These are phyloP conservation scores for Dicycla oo DNA, from an alignment of 2,888 invertebrate species.

Conservation along the genomic window DNA sequence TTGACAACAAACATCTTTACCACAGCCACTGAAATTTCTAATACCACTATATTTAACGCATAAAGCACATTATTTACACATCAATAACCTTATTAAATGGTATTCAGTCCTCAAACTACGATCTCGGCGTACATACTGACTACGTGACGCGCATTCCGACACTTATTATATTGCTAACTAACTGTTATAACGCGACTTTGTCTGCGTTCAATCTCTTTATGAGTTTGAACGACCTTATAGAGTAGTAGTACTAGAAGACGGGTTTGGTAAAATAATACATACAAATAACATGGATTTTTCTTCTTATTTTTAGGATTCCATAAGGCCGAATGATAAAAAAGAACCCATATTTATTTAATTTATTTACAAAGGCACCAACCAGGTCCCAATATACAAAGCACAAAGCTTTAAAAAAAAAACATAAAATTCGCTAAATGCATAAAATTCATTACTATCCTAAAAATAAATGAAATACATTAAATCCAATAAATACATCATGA, in stretches of 20 bases:
- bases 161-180: conserved; percentile 26
- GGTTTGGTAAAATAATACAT: background rate
- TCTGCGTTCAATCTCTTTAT: conserved; percentile 12
- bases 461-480: too few species aligned
- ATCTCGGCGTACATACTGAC: background rate
- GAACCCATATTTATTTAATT: too few species aligned
- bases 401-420: too few species aligned
- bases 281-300: background rate
- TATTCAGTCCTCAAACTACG: conserved; percentile 26
- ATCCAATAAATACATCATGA: too few species aligned
- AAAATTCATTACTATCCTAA: too few species aligned
- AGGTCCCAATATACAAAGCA: too few species aligned
- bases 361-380: too few species aligned
- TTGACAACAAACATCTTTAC: background rate
- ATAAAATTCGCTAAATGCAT: too few species aligned
- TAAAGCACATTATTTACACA: conserved; percentile 39
- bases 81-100: conserved; percentile 46
- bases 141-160: conserved; percentile 43
- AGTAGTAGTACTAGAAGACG: background rate
- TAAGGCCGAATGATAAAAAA: background rate
- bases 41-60: conserved; percentile 4
- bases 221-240: background rate
- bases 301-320: background rate
- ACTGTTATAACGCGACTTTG: conserved; percentile 10
- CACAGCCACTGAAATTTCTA: conserved; percentile 10